Percentiles rank a stretch among this genome's conserved stretches.
Evolutionary conservation across 2,113 vertebrate genomes (phyloP).

Genomic region (Lepus europaeus): DNA sequence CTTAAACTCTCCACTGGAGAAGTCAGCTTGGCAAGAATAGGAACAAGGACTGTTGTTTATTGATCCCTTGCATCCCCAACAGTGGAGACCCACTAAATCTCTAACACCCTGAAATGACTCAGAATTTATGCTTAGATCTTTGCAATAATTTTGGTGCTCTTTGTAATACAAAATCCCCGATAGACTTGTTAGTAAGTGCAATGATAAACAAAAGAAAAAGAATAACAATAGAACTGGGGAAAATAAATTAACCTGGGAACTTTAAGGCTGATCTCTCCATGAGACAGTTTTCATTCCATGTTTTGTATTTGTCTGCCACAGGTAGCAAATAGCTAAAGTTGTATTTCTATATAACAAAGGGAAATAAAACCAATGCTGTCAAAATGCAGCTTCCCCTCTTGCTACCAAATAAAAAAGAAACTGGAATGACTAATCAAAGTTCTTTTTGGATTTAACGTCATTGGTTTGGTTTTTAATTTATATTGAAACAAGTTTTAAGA

Average conservation of each 20-base stretch:
- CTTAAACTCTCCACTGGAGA: neutral
- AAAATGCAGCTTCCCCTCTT: conserved; percentile 56
- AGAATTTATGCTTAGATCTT: neutral
- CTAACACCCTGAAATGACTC: neutral
- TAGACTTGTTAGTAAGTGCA: conserved; percentile 9
- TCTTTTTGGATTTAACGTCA: conserved; percentile 49
- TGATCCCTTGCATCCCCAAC: neutral
- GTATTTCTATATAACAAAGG: conserved; percentile 48
- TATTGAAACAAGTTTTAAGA: conserved; percentile 59
- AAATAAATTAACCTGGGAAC: neutral
- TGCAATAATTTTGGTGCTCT: neutral
- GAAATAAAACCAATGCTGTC: conserved; percentile 50
- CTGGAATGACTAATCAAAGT: conserved; percentile 22
- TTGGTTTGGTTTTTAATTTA: conserved; percentile 70
- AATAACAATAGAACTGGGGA: neutral
- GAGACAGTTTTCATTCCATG: neutral
- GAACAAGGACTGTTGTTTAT: neutral
- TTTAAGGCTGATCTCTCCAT: neutral
- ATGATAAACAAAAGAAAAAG: neutral
- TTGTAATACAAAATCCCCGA: neutral
- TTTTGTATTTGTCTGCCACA: conserved; percentile 33
- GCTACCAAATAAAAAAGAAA: conserved; percentile 60
- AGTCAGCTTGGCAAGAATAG: neutral
- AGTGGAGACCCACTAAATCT: neutral
- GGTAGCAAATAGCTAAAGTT: neutral